A percentile compares a stretch with the other conserved stretches of the same genome.
These are phyloP conservation scores for Noctua janthe DNA, from an alignment of 2,888 invertebrate genomes.

Conservation along the genomic window DNA sequence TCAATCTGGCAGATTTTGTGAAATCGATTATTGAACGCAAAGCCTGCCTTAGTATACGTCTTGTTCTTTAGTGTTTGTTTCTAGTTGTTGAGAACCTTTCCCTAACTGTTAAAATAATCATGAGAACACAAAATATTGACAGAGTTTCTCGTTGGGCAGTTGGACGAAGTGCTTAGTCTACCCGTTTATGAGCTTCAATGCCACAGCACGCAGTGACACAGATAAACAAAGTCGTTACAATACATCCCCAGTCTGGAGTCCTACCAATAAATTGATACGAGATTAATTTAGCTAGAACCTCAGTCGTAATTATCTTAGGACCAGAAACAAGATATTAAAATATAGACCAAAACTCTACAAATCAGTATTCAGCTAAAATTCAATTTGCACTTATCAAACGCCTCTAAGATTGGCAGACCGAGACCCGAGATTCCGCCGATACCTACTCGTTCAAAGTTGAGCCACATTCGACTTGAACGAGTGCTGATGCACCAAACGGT, in stretches of 20 bases:
- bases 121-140: no score
- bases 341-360: not conserved
- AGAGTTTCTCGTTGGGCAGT: not conserved
- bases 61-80: not conserved
- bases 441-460: constrained; percentile 30
- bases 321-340: constrained; percentile 1
- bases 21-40: not conserved
- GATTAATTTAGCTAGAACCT: not conserved
- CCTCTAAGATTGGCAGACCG: constrained; percentile 36
- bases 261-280: not conserved
- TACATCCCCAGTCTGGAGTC: not conserved
- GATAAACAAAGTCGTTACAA: not conserved
- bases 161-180: not conserved
- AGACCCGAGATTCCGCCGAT: constrained; percentile 17
- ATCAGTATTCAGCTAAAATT: constrained; percentile 30
- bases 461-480: constrained; percentile 3
- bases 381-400: constrained; percentile 36
- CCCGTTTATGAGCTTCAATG: not conserved
- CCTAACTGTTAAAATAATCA: no score
- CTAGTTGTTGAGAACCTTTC: no score
- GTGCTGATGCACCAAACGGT: constrained; percentile 33
- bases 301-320: not conserved
- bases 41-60: not conserved
- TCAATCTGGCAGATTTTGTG: no score
- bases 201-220: not conserved